Percentiles rank a stretch among this genome's conserved stretches.
phyloP scores from a whole-genome alignment of 2,113 vertebrate genomes.

The Suricata suricatta region DNA sequence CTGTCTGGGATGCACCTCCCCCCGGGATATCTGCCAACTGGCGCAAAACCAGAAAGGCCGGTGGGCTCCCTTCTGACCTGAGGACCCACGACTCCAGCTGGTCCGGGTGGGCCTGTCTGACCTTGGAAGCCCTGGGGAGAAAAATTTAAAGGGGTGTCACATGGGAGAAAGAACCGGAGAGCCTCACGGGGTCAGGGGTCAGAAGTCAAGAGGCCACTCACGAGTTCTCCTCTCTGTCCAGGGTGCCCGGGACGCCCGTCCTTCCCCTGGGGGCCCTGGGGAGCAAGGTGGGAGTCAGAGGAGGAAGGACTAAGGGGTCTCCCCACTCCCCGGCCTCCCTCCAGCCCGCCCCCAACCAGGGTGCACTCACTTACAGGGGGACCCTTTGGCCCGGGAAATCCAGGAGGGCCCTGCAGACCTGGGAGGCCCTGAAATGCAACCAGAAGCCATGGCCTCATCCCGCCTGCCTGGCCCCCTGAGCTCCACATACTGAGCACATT shows the following conservation, averaged over 20 bases:
- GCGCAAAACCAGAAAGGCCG: background rate
- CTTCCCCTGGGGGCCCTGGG: conserved; percentile 91
- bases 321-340: background rate
- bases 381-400: conserved; percentile 91
- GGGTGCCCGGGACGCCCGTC: conserved; percentile 93
- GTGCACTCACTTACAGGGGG: conserved; percentile 88
- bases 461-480: too few species aligned
- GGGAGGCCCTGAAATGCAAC: conserved; percentile 87
- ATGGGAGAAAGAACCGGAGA: background rate
- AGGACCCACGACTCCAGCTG: conserved; percentile 92
- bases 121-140: conserved; percentile 93
- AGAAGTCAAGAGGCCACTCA: conserved; percentile 75
- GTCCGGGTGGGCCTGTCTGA: conserved; percentile 92
- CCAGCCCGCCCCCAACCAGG: background rate
- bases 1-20: background rate
- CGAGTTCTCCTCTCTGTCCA: conserved; percentile 93
- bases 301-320: background rate
- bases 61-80: conserved; percentile 85
- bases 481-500: background rate
- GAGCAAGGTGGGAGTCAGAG: accelerated
- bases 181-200: background rate
- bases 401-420: conserved; percentile 90
- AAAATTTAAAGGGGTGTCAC: background rate
- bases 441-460: background rate
- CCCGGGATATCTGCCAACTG: background rate